Evolutionary conservation across 2,888 invertebrate species (phyloP), one percentile per base, ranked within the genome.

Genomic region (Ctena decussata): DNA sequence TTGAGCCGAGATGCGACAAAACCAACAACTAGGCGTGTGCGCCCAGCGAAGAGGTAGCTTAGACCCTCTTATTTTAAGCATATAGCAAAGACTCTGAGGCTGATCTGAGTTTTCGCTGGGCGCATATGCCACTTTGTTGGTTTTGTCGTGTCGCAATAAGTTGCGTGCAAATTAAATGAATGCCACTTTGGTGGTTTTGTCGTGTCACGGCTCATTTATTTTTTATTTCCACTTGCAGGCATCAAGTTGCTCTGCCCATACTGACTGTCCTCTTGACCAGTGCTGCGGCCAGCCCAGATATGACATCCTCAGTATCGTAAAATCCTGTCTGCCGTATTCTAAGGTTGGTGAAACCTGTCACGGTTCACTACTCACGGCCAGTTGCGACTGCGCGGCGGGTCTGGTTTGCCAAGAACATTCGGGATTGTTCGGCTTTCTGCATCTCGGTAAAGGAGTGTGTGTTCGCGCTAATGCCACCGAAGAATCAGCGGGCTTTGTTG

Each of bases 221-320:
- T 41, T 41, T 41, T 6, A 41, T 41, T 41, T 41, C 15, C n/a
- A 21, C 21, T 57, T 27, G 24, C 57, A 57, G 57, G 57, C 24
- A 57, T 27, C 57, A 27, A 5, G 27, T 6, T 57, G 57, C 57
- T 24, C 57, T 21, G 57, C n/a, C 24, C 44, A 72, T 46, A 72
- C 44, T 2, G 72, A 72, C 24, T 72, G 72, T 46, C 72, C 72
- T 15, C 27, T 72, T 72, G 72, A 72, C 44, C n/a, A 72, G 44
- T 72, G 72, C 39, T 72, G 72, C 27, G 72, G 72, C 1, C 24
- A 72, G 6, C 72, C 72, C 1, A 27, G 41, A 39, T 30, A 18
- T 30, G 72, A 72, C 39, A 6, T 72, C 18, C 44, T 72, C 8
- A 72, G 30, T 30, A 1, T 72, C n/a, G 44, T 15, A 1, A 39